A percentile compares a stretch with the other conserved stretches of the same genome.
These are phyloP conservation scores for Trichosurus vulpecula DNA, from an alignment of 2,797 vertebrate species.

Conservation along the genomic window DNA sequence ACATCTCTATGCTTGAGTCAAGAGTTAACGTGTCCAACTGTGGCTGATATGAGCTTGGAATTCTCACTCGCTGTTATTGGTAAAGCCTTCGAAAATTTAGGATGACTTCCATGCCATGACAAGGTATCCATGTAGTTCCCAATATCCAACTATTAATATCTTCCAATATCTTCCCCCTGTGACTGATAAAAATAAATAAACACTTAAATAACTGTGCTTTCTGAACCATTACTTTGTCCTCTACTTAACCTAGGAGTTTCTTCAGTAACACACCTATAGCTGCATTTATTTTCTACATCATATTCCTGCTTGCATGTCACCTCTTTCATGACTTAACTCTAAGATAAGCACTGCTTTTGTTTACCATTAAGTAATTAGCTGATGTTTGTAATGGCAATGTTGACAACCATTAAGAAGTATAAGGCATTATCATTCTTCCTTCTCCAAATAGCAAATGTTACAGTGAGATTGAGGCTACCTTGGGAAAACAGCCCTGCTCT, in stretches of 20 bases:
- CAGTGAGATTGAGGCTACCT: conserved; percentile 48
- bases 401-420: neutral
- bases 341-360: conserved; percentile 23
- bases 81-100: too few relatives aligned
- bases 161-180: neutral
- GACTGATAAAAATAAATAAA: too few relatives aligned
- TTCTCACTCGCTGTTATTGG: too few relatives aligned
- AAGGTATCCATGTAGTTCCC: neutral
- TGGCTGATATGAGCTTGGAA: too few relatives aligned
- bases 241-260: neutral
- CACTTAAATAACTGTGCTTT: neutral
- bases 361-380: neutral
- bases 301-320: neutral
- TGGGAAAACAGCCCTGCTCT: conserved; percentile 54
- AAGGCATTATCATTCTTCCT: neutral
- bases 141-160: neutral
- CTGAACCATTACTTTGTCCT: neutral
- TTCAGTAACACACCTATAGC: neutral
- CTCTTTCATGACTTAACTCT: neutral
- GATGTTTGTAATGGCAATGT: neutral
- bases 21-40: too few relatives aligned
- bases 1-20: too few relatives aligned
- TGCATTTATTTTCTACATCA: neutral
- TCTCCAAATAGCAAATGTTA: conserved; percentile 63
- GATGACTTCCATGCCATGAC: too few relatives aligned